phyloP scores from a whole-genome alignment of 2,888 invertebrate genomes.

The Hoplodrina blanda region DNA sequence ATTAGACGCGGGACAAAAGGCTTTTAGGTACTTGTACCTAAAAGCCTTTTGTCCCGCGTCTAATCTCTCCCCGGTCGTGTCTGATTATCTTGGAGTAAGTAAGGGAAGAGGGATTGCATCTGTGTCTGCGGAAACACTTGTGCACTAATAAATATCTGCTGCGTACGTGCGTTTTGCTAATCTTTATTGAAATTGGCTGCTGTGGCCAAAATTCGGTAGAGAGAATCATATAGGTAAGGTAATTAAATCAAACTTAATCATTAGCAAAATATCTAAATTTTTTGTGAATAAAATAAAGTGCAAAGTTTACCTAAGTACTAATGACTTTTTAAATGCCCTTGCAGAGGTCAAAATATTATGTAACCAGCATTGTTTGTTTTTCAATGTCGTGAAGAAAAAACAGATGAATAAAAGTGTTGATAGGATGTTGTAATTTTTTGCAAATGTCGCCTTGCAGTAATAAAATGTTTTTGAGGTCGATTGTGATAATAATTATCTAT shows the following conservation, averaged over 20 bases:
- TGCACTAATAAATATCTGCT: too few species aligned
- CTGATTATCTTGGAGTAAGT: too few species aligned
- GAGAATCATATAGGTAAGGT: too few species aligned
- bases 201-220: too few species aligned
- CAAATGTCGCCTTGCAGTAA: slow-evolving; percentile 9
- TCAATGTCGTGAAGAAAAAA: slow-evolving; percentile 34
- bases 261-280: not conserved
- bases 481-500: slow-evolving; percentile 7
- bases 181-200: too few species aligned
- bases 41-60: too few species aligned
- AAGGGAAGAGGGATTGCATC: too few species aligned
- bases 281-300: slow-evolving; percentile 5
- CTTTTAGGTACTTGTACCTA: too few species aligned
- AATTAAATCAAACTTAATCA: not conserved
- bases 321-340: slow-evolving; percentile 46
- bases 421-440: slow-evolving; percentile 18
- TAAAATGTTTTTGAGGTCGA: slow-evolving; percentile 7
- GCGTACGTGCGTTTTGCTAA: too few species aligned
- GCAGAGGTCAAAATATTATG: slow-evolving; percentile 40
- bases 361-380: slow-evolving; percentile 6
- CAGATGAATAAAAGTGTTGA: slow-evolving; percentile 18
- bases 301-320: slow-evolving; percentile 5
- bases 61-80: too few species aligned
- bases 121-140: too few species aligned
- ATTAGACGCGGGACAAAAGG: too few species aligned